phyloP scores from a whole-genome alignment of 2,113 vertebrate species.

The Bombycilla garrulus region DNA sequence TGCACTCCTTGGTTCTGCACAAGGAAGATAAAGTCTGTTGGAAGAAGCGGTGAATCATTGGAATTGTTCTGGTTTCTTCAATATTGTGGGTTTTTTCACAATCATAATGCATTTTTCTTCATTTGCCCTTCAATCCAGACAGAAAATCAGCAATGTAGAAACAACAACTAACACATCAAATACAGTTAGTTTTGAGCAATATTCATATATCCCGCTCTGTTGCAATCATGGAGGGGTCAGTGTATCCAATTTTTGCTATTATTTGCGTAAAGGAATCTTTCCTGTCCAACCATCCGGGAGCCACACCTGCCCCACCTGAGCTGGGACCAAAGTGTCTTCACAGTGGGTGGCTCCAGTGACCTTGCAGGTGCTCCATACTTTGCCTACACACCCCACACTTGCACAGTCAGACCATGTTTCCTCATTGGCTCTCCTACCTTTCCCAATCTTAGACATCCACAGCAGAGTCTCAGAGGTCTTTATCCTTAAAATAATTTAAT shows the following conservation, averaged over 20 bases:
- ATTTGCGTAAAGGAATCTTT: neutral
- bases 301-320: neutral
- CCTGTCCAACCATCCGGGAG: neutral
- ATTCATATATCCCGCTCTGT: neutral
- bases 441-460: neutral
- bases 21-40: neutral
- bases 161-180: neutral
- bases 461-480: neutral
- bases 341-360: rapidly evolving
- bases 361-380: neutral
- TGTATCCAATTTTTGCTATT: neutral
- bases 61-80: neutral
- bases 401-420: neutral
- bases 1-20: neutral
- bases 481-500: neutral
- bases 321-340: neutral
- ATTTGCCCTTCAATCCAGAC: neutral
- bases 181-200: neutral
- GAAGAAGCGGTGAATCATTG: neutral
- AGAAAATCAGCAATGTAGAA: neutral
- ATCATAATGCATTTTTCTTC: neutral
- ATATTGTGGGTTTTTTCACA: neutral
- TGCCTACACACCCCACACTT: neutral
- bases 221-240: neutral
- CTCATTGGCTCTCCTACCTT: neutral